Base-by-base conservation (phyloP, 2,113 vertebrate genomes). In the Corythornis vintsioides region DNA sequence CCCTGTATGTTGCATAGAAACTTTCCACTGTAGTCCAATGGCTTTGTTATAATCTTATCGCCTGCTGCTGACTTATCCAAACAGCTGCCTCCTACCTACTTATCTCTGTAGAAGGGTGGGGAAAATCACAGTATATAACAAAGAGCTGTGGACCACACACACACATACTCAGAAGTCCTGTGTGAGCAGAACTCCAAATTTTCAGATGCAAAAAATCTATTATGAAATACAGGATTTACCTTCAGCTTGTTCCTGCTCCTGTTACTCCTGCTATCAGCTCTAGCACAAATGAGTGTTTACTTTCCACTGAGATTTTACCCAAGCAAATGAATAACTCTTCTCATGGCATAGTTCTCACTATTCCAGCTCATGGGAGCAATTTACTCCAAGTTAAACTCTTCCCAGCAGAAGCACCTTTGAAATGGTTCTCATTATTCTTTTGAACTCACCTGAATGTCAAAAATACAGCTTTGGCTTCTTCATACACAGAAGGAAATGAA, bases 21-120 rank as follows among this genome's bases (percentile, higher is more conserved):
- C 29, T 90, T 95, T 89, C 74, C 73, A 50, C 52, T 60, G n/a
- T 47, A 0, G 9, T 78, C 56, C 80, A 42, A 17, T 31, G 61
- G 42, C 35, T 74, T 77, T 60, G 13, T 31, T 80, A 89, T 64
- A 85, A 87, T 86, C 88, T 94, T 86, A 83, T 89, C 74, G 1
- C 63, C 61, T 75, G 83, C 87, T 82, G 33, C 69, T 45, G 57
- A 55, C 71, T 94, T 90, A 75, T 86, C 83, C 86, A 92, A 93
- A 89, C 71, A 93, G 47, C 84, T 86, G 63, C 64, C 88, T 93
- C 86, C 71, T 82, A 92, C 89, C 55, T 67, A 56, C 82, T 92
- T 92, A 71, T 90, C 77, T 78, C 64, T 65, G n/a, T 55, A 67
- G 40, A 63, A 29, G 63, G 80, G 85, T 88, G 86, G 72, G 69